These are phyloP conservation scores for Pogoniulus pusillus DNA, from an alignment of 2,797 vertebrate genomes.

Conservation along the genomic window DNA sequence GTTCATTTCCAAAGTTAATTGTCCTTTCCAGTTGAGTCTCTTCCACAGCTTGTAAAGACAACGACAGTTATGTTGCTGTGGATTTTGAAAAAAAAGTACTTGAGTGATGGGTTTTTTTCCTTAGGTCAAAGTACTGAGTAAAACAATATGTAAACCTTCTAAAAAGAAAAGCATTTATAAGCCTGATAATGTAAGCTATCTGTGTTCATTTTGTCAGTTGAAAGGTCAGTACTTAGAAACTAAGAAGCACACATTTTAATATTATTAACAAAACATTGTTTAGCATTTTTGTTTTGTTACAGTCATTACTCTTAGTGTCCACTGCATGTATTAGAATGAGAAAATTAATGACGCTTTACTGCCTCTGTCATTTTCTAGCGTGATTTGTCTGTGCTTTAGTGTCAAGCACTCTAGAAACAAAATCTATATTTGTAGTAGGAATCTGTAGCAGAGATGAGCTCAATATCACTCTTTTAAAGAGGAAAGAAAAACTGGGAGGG, in stretches of 20 bases:
- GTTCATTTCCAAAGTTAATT: neutral
- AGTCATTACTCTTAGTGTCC: neutral
- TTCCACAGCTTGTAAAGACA: neutral
- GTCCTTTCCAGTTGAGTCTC: neutral
- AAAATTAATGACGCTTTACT: neutral
- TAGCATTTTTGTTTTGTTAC: neutral
- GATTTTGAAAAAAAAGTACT: too few relatives aligned
- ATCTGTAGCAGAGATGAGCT: neutral
- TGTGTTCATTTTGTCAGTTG: neutral
- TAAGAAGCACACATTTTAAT: neutral
- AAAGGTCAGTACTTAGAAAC: neutral
- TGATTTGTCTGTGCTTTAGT: neutral
- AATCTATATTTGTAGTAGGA: neutral
- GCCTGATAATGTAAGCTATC: neutral
- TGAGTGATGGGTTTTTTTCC: neutral
- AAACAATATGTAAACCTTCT: neutral
- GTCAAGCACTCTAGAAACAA: neutral
- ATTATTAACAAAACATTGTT: neutral
- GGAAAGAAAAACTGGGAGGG: neutral
- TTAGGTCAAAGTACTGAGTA: neutral
- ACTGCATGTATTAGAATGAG: neutral
- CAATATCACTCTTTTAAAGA: neutral
- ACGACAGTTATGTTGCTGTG: accelerated
- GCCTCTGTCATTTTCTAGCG: neutral
- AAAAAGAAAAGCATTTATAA: neutral